These are phyloP conservation scores for Schlechtendalia chinensis DNA, from an alignment of 1,140 invertebrate genomes.

Conservation along the genomic window DNA sequence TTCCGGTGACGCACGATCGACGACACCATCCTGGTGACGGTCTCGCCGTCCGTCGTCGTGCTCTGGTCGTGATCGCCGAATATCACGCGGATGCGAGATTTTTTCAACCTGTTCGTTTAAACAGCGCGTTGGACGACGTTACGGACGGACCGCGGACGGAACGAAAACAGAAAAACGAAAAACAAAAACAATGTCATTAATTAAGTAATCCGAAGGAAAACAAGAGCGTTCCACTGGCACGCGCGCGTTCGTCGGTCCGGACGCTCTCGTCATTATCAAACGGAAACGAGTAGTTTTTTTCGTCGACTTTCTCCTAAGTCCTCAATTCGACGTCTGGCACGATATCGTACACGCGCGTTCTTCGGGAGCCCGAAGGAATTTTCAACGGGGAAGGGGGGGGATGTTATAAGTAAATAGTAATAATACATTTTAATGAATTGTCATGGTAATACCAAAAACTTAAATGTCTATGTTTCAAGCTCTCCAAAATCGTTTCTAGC, in stretches of 20 bases:
- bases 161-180: no score
- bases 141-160: no score
- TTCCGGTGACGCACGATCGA: conserved; percentile 73
- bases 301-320: conserved; percentile 33
- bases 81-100: conserved; percentile 74
- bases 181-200: neutral
- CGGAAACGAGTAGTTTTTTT: conserved; percentile 4
- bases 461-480: no score
- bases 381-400: no score
- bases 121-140: no score
- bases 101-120: conserved; percentile 67
- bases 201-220: neutral
- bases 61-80: conserved; percentile 80
- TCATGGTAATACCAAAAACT: no score
- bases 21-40: conserved; percentile 76
- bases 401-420: no score
- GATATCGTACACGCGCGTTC: neutral
- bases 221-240: conserved; percentile 5
- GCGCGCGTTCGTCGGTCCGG: neutral
- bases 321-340: neutral
- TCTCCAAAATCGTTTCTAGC: no score
- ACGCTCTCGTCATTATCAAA: neutral
- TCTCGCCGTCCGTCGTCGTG: conserved; percentile 68
- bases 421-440: no score
- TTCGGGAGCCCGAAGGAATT: no score